Evolutionary conservation across 2,797 vertebrate genomes (phyloP), one percentile per base, ranked within the genome.

Genomic region (Aulostomus chinensis): DNA sequence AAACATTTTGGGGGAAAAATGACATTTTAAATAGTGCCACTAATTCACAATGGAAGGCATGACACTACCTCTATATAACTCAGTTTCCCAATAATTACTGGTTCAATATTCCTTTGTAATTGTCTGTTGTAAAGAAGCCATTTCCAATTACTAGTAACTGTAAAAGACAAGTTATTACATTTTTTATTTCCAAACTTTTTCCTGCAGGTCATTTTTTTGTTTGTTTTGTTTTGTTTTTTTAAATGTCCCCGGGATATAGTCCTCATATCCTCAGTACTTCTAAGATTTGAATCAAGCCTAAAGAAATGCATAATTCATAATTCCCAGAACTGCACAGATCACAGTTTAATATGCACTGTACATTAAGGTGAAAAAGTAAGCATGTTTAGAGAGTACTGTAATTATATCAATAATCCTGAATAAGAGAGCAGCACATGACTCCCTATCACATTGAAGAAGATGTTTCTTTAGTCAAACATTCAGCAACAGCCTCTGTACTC

Each of bases 51-150:
- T 55, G 16, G 65, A 43, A 59, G 77, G 70, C 71, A 62, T 41
- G 42, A 53, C 57, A 48, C 48, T 21, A 24, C 54, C 55, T 78
- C n/a, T n/a, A n/a, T n/a, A n/a, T n/a, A n/a, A n/a, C n/a, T n/a
- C n/a, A n/a, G n/a, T 71, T 82, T 72, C 61, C 73, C 68, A 85
- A 58, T 68, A 88, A 81, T 83, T 91, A 90, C 93, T 80, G 72
- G 84, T 64, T 71, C 79, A 86, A 88, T 87, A 91, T 89, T 91
- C 85, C 76, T 72, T 82, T 83, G 78, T 91, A 93, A 94, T 92
- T 88, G 88, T 88, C 74, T 89, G 86, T 88, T 92, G 89, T 92
- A 87, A 75, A 88, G 85, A 90, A 76, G 88, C 78, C 88, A 90
- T 75, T 77, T 83, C 71, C 89, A 93, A 93, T 93, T 92, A 92